Conservation (phyloP, 2,797 vertebrate genomes). For the Neosilurus mollespiculum region DNA sequence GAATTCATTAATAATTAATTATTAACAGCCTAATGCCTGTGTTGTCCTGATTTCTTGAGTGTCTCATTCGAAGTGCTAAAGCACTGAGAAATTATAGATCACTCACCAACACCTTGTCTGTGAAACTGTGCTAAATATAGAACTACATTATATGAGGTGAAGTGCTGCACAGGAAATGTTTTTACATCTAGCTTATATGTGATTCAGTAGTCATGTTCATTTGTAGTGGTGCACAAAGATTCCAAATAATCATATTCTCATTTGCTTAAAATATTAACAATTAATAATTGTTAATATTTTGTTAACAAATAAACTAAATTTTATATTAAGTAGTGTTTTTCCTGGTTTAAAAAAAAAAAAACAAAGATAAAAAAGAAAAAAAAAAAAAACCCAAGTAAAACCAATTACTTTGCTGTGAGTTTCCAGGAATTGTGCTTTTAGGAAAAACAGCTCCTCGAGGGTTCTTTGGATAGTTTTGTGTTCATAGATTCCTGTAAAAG, state of each 20-base stretch:
- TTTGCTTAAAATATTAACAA: too few species aligned
- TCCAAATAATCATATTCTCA: neutral
- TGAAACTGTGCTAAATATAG: constrained; percentile 4
- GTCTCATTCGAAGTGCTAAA: neutral
- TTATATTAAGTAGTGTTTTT: neutral
- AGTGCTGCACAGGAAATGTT: neutral
- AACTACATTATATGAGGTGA: neutral
- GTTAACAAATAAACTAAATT: too few species aligned
- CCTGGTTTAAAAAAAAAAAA: neutral
- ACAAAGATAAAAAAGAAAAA: too few species aligned
- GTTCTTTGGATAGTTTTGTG: neutral
- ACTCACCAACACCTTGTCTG: neutral
- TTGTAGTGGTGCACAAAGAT: neutral
- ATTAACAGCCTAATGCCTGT: neutral
- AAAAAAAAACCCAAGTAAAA: neutral
- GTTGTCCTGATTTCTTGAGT: neutral
- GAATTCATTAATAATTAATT: neutral
- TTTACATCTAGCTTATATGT: neutral
- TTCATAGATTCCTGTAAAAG: neutral
- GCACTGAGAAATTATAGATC: neutral
- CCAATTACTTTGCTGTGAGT: neutral
- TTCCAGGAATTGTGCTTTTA: neutral
- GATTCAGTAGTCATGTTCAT: neutral
- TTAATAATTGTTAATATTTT: too few species aligned
- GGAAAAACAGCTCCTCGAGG: neutral